These are phyloP conservation scores for Cyclura pinguis DNA, from an alignment of 2,797 vertebrate species.

Conservation along the genomic window DNA sequence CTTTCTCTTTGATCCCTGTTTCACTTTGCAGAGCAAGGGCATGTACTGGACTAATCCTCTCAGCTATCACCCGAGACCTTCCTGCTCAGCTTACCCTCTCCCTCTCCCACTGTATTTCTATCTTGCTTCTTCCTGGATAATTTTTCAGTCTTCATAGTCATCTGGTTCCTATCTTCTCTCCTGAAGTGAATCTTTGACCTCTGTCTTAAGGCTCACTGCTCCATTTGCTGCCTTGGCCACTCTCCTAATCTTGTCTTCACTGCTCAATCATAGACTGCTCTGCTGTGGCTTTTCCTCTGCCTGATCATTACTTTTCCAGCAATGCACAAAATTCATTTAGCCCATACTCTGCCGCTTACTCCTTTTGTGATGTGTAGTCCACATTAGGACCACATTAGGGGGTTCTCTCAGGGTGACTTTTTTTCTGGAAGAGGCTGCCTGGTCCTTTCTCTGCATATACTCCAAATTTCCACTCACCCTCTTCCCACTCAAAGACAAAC, in stretches of 20 bases:
- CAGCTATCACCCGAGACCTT: no score
- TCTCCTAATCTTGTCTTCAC: background rate
- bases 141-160: background rate
- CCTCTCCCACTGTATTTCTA: no score
- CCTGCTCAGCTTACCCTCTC: no score
- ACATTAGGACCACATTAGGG: background rate
- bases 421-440: no score
- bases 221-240: background rate
- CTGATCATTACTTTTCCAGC: background rate
- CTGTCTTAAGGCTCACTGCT: background rate
- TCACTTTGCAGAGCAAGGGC: no score
- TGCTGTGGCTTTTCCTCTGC: background rate
- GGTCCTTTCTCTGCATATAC: no score
- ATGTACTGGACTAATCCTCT: no score
- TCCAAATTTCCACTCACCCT: background rate
- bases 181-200: background rate
- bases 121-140: no score
- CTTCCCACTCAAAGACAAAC: background rate
- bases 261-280: background rate
- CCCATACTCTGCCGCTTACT: background rate
- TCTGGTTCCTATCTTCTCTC: background rate
- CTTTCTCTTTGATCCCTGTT: no score
- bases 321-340: background rate
- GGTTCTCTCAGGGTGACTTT: no score
- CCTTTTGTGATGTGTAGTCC: background rate